Evolutionary conservation across 2,888 invertebrate genomes (phyloP), one percentile per base, ranked within the genome.

Genomic region (Smittia aterrima): DNA sequence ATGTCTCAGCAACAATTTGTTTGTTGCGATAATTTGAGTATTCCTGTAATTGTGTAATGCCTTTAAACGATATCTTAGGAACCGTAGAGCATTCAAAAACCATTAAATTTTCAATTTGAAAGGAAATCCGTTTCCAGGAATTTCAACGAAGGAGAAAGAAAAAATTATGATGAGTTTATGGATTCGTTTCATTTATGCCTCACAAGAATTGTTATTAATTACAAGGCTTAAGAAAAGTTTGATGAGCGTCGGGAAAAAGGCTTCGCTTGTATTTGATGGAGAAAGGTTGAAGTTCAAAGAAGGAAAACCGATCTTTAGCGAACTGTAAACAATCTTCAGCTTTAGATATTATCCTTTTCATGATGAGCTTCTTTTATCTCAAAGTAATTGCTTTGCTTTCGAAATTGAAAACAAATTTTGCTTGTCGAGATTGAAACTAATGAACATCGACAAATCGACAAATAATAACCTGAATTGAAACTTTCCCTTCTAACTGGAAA

Each of bases 391-490:
- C 32, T 47, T n/a, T 11, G 16, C 47, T n/a, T 22, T 58, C 47
- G n/a, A 58, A 58, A 58, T 58, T 58, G 22, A 58, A 58, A 20
- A 58, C 22, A 58, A 58, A 58, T 58, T 58, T 32, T 32, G 32
- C 32, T 32, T n/a, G n/a, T n/a, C n/a, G n/a, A n/a, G n/a, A n/a
- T n/a, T n/a, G n/a, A n/a, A n/a, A n/a, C n/a, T n/a, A n/a, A n/a
- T n/a, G n/a, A n/a, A n/a, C n/a, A n/a, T 32, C 32, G 32, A 32
- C 9, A 32, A n/a, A 62, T 62, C 20, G 66, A 66, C 11, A 66
- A 66, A 66, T 66, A 66, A 66, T 66, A 66, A 27, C 66, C 24
- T 16, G 24, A 32, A n/a, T n/a, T n/a, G n/a, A n/a, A n/a, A n/a
- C n/a, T n/a, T n/a, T n/a, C n/a, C 22, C 11, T 47, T 58, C 58